Conservation (phyloP, 2,888 invertebrate genomes). For the Mesopsocus fuscifrons region DNA sequence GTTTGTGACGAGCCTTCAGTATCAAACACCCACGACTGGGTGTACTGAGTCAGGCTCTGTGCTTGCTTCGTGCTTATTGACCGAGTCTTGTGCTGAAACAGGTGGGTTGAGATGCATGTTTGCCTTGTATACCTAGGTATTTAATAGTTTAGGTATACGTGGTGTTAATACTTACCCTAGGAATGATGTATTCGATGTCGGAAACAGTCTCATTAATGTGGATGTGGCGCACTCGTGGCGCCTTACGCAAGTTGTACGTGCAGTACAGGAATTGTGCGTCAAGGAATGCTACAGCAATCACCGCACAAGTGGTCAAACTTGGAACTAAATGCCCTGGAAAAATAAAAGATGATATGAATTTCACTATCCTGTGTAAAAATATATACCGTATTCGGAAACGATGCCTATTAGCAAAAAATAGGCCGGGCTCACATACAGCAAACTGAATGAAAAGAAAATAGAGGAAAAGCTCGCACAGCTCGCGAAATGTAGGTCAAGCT, state of each 20-base stretch:
- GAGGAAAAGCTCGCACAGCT: no score
- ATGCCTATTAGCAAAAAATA: no score
- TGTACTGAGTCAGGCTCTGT: slow-evolving; percentile 23
- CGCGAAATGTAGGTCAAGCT: no score
- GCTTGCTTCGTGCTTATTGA: slow-evolving; percentile 3
- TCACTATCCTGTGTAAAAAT: no score
- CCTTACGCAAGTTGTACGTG: slow-evolving; percentile 25
- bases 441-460: no score
- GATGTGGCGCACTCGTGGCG: slow-evolving; percentile 18
- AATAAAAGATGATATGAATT: no score
- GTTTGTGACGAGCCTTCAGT: slow-evolving; percentile 20
- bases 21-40: slow-evolving; percentile 33
- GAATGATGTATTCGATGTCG: slow-evolving; percentile 33
- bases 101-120: no score
- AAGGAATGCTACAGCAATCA: slow-evolving; percentile 28
- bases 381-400: no score
- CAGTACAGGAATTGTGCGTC: slow-evolving; percentile 31
- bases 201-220: slow-evolving; percentile 26
- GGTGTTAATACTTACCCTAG: slow-evolving; percentile 30
- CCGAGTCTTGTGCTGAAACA: slow-evolving; percentile 4
- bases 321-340: slow-evolving; percentile 14
- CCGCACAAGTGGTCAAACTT: slow-evolving; percentile 26
- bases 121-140: no score
- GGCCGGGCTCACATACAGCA: no score
- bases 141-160: no score